A percentile compares a stretch with the other conserved stretches of the same genome.
Evolutionary conservation across 2,113 vertebrate species (phyloP).

Genomic region (Pedionomus torquatus): DNA sequence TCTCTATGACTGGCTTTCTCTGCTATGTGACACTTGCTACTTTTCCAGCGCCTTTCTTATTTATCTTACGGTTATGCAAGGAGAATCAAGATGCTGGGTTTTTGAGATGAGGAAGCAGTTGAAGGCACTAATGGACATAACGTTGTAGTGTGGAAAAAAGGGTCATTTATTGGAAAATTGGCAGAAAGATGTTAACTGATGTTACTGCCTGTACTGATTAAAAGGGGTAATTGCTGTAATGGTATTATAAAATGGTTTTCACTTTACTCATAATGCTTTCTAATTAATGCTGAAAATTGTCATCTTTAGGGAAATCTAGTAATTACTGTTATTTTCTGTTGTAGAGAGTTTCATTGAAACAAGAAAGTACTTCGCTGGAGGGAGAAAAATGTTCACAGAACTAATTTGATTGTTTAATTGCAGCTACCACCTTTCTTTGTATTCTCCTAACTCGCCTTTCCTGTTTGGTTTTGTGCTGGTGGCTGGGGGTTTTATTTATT

Average conservation of each 20-base stretch:
- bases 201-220: background rate
- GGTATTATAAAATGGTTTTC: constrained; percentile 19
- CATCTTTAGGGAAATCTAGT: background rate
- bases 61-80: background rate
- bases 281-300: constrained; percentile 28
- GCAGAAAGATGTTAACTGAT: constrained; percentile 7
- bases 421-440: background rate
- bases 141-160: background rate
- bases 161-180: background rate
- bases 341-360: background rate
- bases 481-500: background rate
- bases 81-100: background rate
- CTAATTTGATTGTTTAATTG: background rate
- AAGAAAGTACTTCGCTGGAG: background rate
- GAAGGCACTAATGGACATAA: background rate
- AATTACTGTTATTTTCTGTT: background rate
- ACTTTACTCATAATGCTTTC: constrained; percentile 19
- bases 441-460: background rate
- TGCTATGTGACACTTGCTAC: background rate
- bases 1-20: background rate
- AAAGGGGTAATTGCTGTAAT: background rate
- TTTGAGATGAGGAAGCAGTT: background rate
- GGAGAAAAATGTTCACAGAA: background rate
- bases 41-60: background rate
- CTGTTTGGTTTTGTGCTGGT: background rate